phyloP scores from a whole-genome alignment of 2,797 vertebrate species.

The Neopelma chrysocephalum region DNA sequence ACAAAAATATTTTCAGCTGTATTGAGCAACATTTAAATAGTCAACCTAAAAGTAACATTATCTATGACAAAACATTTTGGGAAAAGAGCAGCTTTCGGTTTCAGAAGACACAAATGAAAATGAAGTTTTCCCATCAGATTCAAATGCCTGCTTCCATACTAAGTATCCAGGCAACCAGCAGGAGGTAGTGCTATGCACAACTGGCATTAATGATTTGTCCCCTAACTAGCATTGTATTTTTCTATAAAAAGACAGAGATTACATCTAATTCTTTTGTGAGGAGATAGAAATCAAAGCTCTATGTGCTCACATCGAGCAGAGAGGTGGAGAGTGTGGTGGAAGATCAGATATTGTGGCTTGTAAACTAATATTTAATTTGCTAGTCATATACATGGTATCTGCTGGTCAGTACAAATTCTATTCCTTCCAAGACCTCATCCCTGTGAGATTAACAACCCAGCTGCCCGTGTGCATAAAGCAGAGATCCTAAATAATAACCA shows the following conservation, averaged over 20 bases:
- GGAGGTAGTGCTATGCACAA: not conserved
- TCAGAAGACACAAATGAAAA: not conserved
- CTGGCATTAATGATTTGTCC: not conserved
- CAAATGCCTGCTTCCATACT: not conserved
- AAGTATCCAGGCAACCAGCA: not conserved
- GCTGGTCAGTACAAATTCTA: not conserved
- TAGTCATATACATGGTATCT: not conserved
- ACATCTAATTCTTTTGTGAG: not conserved
- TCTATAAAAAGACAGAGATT: not conserved
- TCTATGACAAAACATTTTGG: not conserved
- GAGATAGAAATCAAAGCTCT: not conserved
- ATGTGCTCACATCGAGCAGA: not conserved
- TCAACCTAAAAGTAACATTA: not conserved
- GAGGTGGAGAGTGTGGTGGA: not conserved
- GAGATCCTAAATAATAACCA: not conserved
- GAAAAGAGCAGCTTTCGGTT: not conserved
- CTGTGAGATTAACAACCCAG: not conserved
- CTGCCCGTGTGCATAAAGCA: not conserved
- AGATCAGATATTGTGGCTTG: not conserved
- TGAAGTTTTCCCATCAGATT: not conserved
- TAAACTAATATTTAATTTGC: not conserved
- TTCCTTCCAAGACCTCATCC: not conserved
- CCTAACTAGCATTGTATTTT: not conserved
- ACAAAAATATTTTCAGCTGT: not conserved
- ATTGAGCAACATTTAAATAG: not conserved